Base-by-base conservation (phyloP, 2,888 invertebrate species). In the Alcis repandata region DNA sequence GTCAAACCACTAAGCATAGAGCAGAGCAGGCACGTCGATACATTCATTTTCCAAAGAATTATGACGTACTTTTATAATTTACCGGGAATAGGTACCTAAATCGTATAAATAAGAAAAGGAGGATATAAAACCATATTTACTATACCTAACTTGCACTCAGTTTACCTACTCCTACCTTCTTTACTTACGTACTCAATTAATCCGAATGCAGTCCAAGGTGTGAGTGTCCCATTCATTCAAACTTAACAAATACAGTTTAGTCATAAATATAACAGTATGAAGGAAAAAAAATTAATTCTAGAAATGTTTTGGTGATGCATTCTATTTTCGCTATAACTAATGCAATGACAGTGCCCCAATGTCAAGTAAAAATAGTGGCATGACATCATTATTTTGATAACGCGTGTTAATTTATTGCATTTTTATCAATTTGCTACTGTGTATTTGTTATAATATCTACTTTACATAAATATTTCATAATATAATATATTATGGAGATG, bases 241-340 rank as follows among this genome's bases (percentile, higher is more conserved):
- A 43, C 20, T 43, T 27, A n/a, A 1, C 2, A n/a, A 22, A 13
- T 22, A 4, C 1, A 22, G 22, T 22, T 22, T 22, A 46, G 46
- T 46, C 46, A 46, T 22, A 46, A 22, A 22, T 1, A 22, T 11
- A 46, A 32, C 43, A 56, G 51, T 58, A 57, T 63, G 4, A 48
- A 69, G 69, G 61, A 70, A 70, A 77, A 70, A 69, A 77, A 70
- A 69, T 27, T 48, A 67, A 58, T 75, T 76, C 73, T 22, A 17
- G 59, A 62, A 74, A 75, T 59, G 54, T 41, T 33, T 6, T 20
- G 20, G 20, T 70, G 68, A 68, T 61, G 63, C 63, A 70, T 56
- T 38, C n/a, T 38, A 27, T 67, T 67, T 68, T 70, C 61, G 57
- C 41, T 49, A 61, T 70, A 73, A 27, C 27, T 27, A 27, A 71